Evolutionary conservation across 2,113 vertebrate genomes (phyloP), one percentile per base, ranked within the genome.

Genomic region (Sylvia atricapilla): DNA sequence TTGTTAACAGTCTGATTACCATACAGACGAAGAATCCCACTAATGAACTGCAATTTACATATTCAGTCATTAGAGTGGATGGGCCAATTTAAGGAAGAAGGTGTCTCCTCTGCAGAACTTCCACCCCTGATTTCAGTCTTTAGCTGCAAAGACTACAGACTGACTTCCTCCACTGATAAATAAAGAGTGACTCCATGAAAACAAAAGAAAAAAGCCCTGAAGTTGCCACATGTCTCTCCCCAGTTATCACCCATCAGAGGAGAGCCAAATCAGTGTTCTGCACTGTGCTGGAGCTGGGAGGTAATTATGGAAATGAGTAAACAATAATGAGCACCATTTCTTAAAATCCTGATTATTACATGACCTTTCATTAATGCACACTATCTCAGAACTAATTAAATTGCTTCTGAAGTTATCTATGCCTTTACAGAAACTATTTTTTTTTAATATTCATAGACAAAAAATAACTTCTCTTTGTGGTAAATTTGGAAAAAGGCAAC

Each of bases 31-130:
- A 98, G 97, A 97, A 97, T 96, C 94, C 95, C 72, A 70, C 97
- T 98, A 98, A 98, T 97, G 97, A 98, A 97, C 94, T 92, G 95
- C 95, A 95, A 98, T 98, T 98, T 98, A 92, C 98, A 98, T 98
- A 97, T 96, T 97, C 98, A 97, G 96, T 96, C 97, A 97, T 97
- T 91, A 97, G 75, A 94, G 94, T 75, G 93, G 91, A 97, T 96
- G 81, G 97, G 96, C 92, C 95, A 90, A 96, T 97, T 97, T 95
- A 96, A 96, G 95, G 74, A 73, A 60, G 62, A 69, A 81, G 88
- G 88, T 81, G 64, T 96, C 80, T 94, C 67, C 87, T 87, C 49
- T 89, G 80, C 80, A 93, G 92, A 96, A 85, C 92, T 89, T 68
- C 89, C 56, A 77, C 47, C 30, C 72, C 75, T 90, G 85, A 90